A percentile compares a stretch with the other conserved stretches of the same genome.
phyloP scores from a whole-genome alignment of 1,140 invertebrate species.

The Drosophila pallidifrons region DNA sequence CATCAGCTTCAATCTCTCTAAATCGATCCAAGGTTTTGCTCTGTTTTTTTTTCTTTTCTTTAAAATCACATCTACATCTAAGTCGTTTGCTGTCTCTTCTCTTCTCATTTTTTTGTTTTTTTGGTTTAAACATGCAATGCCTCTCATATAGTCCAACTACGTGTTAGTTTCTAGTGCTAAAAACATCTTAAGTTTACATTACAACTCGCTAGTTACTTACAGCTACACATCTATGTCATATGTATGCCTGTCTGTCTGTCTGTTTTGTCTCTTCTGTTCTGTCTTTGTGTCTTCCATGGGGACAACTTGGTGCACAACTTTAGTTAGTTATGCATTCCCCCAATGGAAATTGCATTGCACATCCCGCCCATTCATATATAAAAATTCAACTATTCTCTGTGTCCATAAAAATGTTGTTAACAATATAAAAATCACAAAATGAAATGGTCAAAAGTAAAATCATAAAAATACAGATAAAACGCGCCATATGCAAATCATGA shows the following conservation, averaged over 20 bases:
- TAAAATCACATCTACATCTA: slow-evolving; percentile 82
- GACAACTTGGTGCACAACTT: slow-evolving; percentile 24
- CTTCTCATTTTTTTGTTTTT: too few species aligned
- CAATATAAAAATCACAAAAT: slow-evolving; percentile 11
- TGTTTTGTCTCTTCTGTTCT: neutral
- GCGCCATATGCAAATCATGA: slow-evolving; percentile 25
- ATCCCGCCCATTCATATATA: slow-evolving; percentile 19
- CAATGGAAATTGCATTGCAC: slow-evolving; percentile 39
- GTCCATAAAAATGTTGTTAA: slow-evolving; percentile 22
- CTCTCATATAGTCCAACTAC: slow-evolving; percentile 61
- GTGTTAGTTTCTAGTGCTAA: slow-evolving; percentile 73
- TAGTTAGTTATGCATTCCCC: slow-evolving; percentile 28
- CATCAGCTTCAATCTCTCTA: slow-evolving; percentile 39
- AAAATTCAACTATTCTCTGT: slow-evolving; percentile 7
- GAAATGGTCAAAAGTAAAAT: slow-evolving; percentile 2
- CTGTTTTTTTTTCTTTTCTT: slow-evolving; percentile 10
- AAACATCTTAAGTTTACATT: slow-evolving; percentile 78
- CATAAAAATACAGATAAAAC: slow-evolving; percentile 30
- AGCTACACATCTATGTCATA: slow-evolving; percentile 27
- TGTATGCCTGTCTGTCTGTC: slow-evolving; percentile 21
- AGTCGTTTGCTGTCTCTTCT: slow-evolving; percentile 47
- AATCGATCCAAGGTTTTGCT: slow-evolving; percentile 42
- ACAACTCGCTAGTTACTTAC: slow-evolving; percentile 60
- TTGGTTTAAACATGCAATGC: slow-evolving; percentile 37
- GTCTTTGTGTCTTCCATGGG: neutral